A percentile compares a stretch with the other conserved stretches of the same genome.
Evolutionary conservation across 2,113 vertebrate species (phyloP).

Genomic region (Callospermophilus lateralis): DNA sequence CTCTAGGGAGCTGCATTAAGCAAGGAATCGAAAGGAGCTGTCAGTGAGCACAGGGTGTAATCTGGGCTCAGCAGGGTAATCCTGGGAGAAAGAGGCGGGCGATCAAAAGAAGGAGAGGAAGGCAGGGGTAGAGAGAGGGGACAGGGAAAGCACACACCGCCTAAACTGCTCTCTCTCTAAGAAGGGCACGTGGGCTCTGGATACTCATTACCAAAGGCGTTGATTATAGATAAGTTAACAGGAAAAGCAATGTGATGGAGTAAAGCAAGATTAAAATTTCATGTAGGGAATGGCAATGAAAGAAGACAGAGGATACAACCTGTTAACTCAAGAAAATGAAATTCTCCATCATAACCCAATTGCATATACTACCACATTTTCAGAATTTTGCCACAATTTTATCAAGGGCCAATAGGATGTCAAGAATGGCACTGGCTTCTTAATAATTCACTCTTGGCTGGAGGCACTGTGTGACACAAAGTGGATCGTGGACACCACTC

Average conservation of each 20-base stretch:
- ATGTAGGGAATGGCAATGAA: neutral
- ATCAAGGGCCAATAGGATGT: neutral
- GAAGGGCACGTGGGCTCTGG: neutral
- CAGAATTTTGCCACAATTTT: neutral
- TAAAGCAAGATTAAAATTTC: neutral
- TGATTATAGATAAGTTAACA: neutral
- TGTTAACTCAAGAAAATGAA: neutral
- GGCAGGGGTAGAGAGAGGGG: neutral
- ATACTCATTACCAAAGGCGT: neutral
- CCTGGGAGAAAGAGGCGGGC: neutral
- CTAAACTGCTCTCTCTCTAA: neutral
- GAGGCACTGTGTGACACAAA: neutral
- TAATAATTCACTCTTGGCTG: neutral
- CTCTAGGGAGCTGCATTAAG: slow-evolving; percentile 79
- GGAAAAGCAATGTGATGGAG: neutral
- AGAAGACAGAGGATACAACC: neutral
- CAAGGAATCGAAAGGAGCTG: slow-evolving; percentile 43
- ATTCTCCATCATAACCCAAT: neutral
- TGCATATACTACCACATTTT: neutral
- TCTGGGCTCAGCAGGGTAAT: slow-evolving; percentile 69
- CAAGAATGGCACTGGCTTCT: neutral
- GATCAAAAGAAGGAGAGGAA: neutral
- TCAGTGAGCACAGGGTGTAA: slow-evolving; percentile 55
- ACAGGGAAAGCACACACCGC: neutral
- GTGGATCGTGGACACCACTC: neutral